Base-by-base conservation (phyloP, 1,140 invertebrate species). In the Sitobion miscanthi region DNA sequence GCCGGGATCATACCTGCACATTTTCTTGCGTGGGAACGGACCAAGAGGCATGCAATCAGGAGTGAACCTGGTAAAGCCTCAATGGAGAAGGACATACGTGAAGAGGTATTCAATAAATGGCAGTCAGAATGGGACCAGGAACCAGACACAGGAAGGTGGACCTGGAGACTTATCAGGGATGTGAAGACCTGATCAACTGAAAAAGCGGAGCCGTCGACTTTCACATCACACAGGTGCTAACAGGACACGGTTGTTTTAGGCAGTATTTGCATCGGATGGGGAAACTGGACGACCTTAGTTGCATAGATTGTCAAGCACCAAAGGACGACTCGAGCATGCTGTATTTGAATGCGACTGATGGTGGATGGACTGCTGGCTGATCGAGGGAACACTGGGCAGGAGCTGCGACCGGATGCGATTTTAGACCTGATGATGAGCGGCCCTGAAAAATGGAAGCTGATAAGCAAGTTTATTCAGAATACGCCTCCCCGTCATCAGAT, bases 311-410 rank as follows among this genome's bases (percentile, higher is more conserved):
- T 9, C 82, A 86, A 30, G 88, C 35, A 45, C 4, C 11, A 30
- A 49, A 17, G 35, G 95, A 95, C 85, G 90, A 93, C 14, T 93
- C 21, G 94, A 95, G 57, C 95, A 95, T 94, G 94, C 94, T 1
- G 77, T 95, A 8, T 94, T 95, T 45, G 3, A 89, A 1, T 95
- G 94, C 77, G 93, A 83, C 9, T 0, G 57, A 82, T 77, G 57
- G 93, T 35, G 87, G 23, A 38, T 14, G 57, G 2, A 88, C 47
- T 23, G n/a, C 30, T 7, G 38, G 25, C 20, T 2, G 49, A 14
- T 52, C 0, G 23, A 52, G 42, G 57, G 30, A 88, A 89, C 23
- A 25, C 17, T 35, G 38, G 54, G 30, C 62, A 62, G 35, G 45
- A n/a, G 86, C 35, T 35, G 35, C 35, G 35, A 35, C 35, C 35